These are phyloP conservation scores for Cryptoleucopteryx plumbea DNA, from an alignment of 2,113 vertebrate genomes.

Conservation along the genomic window DNA sequence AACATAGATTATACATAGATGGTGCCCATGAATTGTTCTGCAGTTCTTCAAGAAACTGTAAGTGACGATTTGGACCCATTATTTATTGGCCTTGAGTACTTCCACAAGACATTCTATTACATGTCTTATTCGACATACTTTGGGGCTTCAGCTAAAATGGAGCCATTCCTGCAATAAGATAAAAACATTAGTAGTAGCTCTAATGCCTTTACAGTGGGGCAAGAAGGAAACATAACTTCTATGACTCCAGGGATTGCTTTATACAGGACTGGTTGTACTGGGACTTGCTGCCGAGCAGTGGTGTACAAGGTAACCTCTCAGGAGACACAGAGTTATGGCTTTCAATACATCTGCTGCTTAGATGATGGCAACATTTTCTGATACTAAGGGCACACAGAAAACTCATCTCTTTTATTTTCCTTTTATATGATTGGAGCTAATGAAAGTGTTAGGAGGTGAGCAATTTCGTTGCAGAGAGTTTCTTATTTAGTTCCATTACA, in stretches of 20 bases:
- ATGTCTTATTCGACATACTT: neutral
- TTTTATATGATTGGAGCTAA: neutral
- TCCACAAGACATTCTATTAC: neutral
- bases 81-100: neutral
- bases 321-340: neutral
- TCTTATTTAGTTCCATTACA: neutral
- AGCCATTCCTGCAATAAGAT: neutral
- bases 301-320: neutral
- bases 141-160: neutral
- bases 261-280: neutral
- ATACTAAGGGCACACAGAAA: neutral
- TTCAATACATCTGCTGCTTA: neutral
- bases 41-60: neutral
- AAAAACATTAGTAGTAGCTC: neutral
- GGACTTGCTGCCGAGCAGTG: neutral
- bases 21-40: neutral
- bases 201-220: neutral
- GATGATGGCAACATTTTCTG: neutral
- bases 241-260: accelerated
- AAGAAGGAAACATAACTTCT: neutral
- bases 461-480: neutral
- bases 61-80: neutral
- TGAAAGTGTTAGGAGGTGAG: neutral
- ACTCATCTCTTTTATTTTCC: neutral
- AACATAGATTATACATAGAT: neutral